Base-by-base conservation (phyloP, 1,140 invertebrate species). In the Pemphigus obesinymphae region DNA sequence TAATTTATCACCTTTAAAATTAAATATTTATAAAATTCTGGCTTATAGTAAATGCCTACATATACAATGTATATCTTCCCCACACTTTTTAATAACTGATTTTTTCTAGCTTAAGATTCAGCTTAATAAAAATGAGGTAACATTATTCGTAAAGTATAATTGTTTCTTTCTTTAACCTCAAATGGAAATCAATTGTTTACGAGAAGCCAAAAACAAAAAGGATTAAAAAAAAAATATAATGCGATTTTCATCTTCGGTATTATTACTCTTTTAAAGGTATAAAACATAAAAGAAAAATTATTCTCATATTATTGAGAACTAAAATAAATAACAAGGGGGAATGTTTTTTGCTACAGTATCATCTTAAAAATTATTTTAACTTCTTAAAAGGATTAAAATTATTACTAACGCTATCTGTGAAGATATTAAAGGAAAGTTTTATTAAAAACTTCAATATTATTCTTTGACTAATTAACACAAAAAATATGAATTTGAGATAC, bases 201-300 rank as follows among this genome's bases (percentile, higher is more conserved):
- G 26, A 5, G 68, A 72, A 72, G 68, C 68, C 68, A 72, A 17
- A 70, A 43, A 61, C 2, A 48, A 68, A 45, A 20, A 48, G 10
- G 34, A 40, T 70, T 70, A 48, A 48, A 48, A 72, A 72, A 48
- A 48, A 48, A 20, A 45, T 29, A 1, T 72, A 70, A 70, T 23
- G 37, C 5, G 13, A 31, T 72, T 72, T 48, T 20, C 43, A 29
- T 48, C 15, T 31, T 48, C 15, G 17, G 29, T 72, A 72, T 48
- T 48, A 23, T 72, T 11, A 72, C 20, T 20, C 31, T 29, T 48
- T 15, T 29, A 72, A 48, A 31, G 43, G 15, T 8, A 48, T 20
- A 2, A 72, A 72, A 72, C 68, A 72, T 45, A 45, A 70, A 72
- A 72, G 68, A 72, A 29, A 72, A 48, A 29, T 72, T 20, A 72